phyloP scores from a whole-genome alignment of 1,140 invertebrate genomes.

The Tetranychus urticae region DNA sequence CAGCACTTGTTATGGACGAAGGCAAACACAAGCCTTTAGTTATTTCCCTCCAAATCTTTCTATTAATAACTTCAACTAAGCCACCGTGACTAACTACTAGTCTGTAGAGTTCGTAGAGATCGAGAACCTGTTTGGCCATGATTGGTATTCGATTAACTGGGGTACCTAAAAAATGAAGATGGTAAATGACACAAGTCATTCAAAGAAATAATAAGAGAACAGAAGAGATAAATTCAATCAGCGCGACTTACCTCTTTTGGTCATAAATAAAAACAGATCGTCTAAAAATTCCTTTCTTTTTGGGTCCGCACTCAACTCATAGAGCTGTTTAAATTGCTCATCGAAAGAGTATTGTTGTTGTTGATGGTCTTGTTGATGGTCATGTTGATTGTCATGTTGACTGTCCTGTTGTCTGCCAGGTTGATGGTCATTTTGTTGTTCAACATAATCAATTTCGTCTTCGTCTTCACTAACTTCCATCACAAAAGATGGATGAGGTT shows the following conservation, averaged over 20 bases:
- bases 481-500: constrained; percentile 55
- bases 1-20: constrained; percentile 94
- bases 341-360: constrained; percentile 12
- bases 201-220: not conserved
- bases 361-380: no score
- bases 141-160: constrained; percentile 97
- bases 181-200: no score
- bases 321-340: constrained; percentile 23
- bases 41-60: constrained; percentile 99
- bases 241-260: constrained; percentile 26
- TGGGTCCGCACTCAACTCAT: constrained; percentile 29
- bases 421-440: no score
- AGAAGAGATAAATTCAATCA: not conserved
- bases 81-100: constrained; percentile 92
- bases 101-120: constrained; percentile 93
- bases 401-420: constrained; percentile 12
- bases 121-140: constrained; percentile 97
- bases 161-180: no score
- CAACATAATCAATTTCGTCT: constrained; percentile 21
- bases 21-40: constrained; percentile 96
- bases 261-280: constrained; percentile 33
- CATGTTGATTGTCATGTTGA: constrained; percentile 24
- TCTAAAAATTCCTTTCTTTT: constrained; percentile 32
- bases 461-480: constrained; percentile 44
- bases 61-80: constrained; percentile 98